Evolutionary conservation across 1,140 invertebrate genomes (phyloP).

Genomic region (Marisa cornuarietis): DNA sequence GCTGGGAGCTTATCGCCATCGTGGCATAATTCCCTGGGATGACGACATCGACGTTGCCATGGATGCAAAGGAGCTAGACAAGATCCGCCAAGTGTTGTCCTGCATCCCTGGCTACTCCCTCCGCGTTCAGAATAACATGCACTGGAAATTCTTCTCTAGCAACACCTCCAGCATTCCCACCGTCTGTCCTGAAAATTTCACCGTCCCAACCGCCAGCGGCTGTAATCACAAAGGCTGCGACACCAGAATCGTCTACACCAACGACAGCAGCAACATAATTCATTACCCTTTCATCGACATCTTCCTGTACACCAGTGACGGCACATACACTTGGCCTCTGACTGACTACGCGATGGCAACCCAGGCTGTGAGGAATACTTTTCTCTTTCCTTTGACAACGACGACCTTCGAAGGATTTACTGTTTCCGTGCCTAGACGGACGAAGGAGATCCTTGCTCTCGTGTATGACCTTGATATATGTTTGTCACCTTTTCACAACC

Average conservation of each 20-base stretch:
- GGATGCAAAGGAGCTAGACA: constrained; percentile 2
- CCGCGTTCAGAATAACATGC: constrained; percentile 2
- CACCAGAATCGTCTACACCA: neutral
- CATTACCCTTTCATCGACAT: constrained; percentile 24
- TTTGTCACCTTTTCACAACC: neutral
- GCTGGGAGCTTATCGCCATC: constrained; percentile 11
- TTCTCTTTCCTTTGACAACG: constrained; percentile 6
- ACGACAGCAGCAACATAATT: neutral
- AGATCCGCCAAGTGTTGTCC: constrained; percentile 11
- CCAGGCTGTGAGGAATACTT: neutral
- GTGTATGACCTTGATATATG: constrained; percentile 1
- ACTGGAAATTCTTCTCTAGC: constrained; percentile 22
- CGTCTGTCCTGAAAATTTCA: neutral
- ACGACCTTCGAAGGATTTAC: constrained; percentile 9
- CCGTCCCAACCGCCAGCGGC: too few species aligned
- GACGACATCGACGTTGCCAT: constrained; percentile 27
- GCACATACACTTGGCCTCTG: constrained; percentile 14
- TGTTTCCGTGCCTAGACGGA: constrained; percentile 6
- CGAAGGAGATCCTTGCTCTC: neutral
- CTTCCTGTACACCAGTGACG: constrained; percentile 20
- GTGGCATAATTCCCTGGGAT: constrained; percentile 26
- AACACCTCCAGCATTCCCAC: neutral
- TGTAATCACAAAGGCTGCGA: too few species aligned
- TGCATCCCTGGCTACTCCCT: constrained; percentile 17
- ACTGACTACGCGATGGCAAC: neutral